phyloP scores from a whole-genome alignment of 2,797 vertebrate genomes.

The Phoxinus dragarum region DNA sequence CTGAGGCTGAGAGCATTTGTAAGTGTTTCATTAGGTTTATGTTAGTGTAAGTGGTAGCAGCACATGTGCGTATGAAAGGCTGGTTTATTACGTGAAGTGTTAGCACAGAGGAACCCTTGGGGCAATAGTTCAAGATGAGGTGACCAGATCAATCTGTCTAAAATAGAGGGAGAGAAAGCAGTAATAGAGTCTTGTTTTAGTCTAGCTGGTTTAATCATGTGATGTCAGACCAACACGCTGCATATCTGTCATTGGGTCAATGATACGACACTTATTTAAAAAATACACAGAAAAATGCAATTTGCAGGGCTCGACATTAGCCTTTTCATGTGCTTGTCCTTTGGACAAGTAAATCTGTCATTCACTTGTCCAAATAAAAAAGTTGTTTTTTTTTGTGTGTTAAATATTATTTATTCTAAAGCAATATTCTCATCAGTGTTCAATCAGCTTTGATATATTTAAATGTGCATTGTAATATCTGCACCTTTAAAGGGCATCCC shows the following conservation, averaged over 20 bases:
- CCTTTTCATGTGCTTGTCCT: too few species aligned
- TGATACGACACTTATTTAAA: not conserved
- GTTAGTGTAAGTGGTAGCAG: constrained; percentile 5
- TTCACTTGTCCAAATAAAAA: too few species aligned
- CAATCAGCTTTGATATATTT: too few species aligned
- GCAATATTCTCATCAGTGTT: too few species aligned
- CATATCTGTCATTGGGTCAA: not conserved
- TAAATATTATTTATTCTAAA: too few species aligned
- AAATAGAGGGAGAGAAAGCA: constrained; percentile 65
- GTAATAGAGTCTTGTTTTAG: constrained; percentile 50
- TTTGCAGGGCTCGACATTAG: too few species aligned
- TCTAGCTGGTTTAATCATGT: constrained; percentile 1
- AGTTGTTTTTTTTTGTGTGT: too few species aligned
- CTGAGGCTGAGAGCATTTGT: not conserved
- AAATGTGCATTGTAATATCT: too few species aligned
- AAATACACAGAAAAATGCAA: not conserved
- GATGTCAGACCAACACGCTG: not conserved
- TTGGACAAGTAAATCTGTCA: too few species aligned
- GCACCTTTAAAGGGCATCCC: too few species aligned
- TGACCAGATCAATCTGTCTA: constrained; percentile 75
- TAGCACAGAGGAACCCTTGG: constrained; percentile 74
- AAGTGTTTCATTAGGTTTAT: constrained; percentile 30
- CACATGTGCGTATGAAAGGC: constrained; percentile 37
- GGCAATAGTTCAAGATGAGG: constrained; percentile 73
- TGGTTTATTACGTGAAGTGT: constrained; percentile 62